phyloP scores from a whole-genome alignment of 30 jellyfish, hydroid and myxozoan species.

The Mastigias papua region DNA sequence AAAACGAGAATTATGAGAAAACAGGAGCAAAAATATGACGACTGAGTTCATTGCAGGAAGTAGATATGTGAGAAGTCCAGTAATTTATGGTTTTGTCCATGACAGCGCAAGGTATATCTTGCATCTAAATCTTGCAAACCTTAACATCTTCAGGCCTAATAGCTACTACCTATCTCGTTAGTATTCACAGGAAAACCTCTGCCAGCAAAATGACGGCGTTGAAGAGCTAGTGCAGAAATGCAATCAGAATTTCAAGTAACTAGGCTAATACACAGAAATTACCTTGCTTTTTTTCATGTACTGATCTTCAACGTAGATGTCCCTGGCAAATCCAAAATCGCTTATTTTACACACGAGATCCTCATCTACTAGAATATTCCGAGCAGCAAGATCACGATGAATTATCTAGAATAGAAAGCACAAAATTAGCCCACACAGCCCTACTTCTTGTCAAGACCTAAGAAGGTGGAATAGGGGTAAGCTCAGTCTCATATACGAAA shows the following conservation, averaged over 20 bases:
- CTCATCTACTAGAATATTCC: slow-evolving; percentile 89
- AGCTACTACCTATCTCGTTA: too few species aligned
- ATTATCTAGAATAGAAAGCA: slow-evolving; percentile 70
- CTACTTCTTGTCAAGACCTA: too few species aligned
- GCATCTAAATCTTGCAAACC: neutral
- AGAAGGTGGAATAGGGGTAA: too few species aligned
- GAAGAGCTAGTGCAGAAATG: neutral
- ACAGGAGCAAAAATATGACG: neutral
- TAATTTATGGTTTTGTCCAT: too few species aligned
- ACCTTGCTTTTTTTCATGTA: slow-evolving; percentile 93
- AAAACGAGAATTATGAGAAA: neutral
- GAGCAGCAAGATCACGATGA: slow-evolving; percentile 95
- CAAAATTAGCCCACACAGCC: too few species aligned
- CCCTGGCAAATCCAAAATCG: slow-evolving; percentile 98
- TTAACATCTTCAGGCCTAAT: slow-evolving; percentile 98
- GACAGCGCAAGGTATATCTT: neutral
- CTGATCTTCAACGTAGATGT: slow-evolving; percentile 90
- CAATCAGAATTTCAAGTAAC: neutral
- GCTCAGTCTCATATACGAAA: too few species aligned
- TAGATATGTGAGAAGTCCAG: too few species aligned
- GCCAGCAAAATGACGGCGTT: too few species aligned
- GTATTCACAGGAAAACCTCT: too few species aligned
- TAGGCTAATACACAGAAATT: neutral
- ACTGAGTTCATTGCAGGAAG: neutral
- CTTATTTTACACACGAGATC: slow-evolving; percentile 87